Evolutionary conservation across 1,140 invertebrate genomes (phyloP), one percentile per base, ranked within the genome.

Genomic region (Homalodisca vitripennis): DNA sequence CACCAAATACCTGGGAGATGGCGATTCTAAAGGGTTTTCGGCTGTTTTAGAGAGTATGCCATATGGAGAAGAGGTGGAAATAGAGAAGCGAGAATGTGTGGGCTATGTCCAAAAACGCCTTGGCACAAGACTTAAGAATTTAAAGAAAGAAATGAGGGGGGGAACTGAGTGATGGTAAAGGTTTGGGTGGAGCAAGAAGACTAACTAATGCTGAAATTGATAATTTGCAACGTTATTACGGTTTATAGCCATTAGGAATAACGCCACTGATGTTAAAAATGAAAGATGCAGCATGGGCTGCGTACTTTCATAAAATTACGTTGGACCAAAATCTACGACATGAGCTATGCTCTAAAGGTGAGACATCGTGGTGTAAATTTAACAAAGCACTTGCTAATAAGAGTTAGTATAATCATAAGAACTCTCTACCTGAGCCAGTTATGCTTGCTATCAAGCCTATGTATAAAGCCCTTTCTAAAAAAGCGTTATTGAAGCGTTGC

Each of bases 221-320:
- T 47, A 69, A 74, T 29, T 57, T 74, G 20, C 71, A 72, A 48
- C 32, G 30, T 26, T 74, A 72, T 67, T 74, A 74, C 68, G 74
- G 72, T n/a, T n/a, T n/a, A 32, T 73, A 29, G 74, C 74, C 32
- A 71, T 75, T 47, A 64, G 72, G 66, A 66, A 67, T 2, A 72
- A 74, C 53, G 29, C 30, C 55, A 62, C 68, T 63, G 67, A 66
- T 26, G 66, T 69, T 47, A 55, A 71, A 72, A 3, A 73, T 71
- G 70, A 71, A 70, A 63, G 64, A 70, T 31, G 68, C 67, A 31
- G 68, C 72, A 26, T 74, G 69, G 71, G 71, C 71, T 22, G 68
- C 73, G 2, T 72, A 34, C 31, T 64, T 64, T 27, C 66, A 71
- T 30, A 65, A 70, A 62, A 31, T 48, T 17, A 72, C 73, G 20